These are phyloP conservation scores for Pedionomus torquatus DNA, from an alignment of 2,113 vertebrate species.

Conservation along the genomic window DNA sequence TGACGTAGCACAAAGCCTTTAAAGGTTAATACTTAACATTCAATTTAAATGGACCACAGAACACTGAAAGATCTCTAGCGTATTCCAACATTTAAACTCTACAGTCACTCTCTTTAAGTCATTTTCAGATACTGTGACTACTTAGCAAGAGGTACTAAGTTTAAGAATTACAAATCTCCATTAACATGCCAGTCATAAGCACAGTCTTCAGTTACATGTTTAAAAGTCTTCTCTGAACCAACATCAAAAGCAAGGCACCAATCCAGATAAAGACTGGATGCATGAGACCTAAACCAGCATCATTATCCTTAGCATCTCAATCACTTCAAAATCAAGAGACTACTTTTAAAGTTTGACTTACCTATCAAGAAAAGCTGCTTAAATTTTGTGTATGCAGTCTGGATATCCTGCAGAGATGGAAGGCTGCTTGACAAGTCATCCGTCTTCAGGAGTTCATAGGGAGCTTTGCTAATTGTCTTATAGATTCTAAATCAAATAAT, in stretches of 20 bases:
- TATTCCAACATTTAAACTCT: neutral
- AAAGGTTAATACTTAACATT: neutral
- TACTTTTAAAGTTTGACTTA: slow-evolving; percentile 61
- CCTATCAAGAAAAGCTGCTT: slow-evolving; percentile 89
- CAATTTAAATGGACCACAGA: neutral
- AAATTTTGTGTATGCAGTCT: slow-evolving; percentile 84
- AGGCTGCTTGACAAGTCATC: slow-evolving; percentile 86
- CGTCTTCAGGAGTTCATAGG: slow-evolving; percentile 80
- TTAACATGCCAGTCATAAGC: neutral
- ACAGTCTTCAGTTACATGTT: neutral
- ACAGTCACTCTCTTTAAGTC: neutral
- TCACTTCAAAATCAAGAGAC: neutral
- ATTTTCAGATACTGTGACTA: neutral
- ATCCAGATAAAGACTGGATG: neutral
- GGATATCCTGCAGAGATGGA: slow-evolving; percentile 85
- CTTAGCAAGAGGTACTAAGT: neutral
- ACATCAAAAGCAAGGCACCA: neutral
- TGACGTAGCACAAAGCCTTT: neutral
- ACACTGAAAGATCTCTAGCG: neutral
- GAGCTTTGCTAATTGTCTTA: slow-evolving; percentile 79
- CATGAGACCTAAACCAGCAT: neutral
- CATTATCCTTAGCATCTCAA: neutral
- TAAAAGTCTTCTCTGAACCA: neutral
- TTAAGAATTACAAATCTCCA: neutral
- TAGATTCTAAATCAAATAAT: slow-evolving; percentile 74